Base-by-base conservation (phyloP, 2,888 invertebrate genomes). In the Eubasilissa splendida region DNA sequence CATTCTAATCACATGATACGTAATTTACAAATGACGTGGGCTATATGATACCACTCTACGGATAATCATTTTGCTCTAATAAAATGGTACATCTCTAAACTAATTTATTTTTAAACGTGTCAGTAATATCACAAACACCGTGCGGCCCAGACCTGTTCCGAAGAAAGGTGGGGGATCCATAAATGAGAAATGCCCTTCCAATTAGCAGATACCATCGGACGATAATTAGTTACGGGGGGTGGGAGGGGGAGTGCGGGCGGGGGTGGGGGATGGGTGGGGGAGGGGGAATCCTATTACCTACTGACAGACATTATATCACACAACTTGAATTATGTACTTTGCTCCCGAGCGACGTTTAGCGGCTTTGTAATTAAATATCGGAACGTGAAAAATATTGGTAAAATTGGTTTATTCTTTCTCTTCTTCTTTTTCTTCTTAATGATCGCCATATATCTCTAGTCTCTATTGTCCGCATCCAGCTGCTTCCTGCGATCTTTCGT, bases 151-250 rank as follows among this genome's bases (percentile, higher is more conserved):
- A 81, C 65, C 63, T 71, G 70, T 53, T 70, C 53, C 58, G 80
- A 70, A 74, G 81, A 76, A 66, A 68, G 80, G 83, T 68, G 58
- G 80, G 78, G 75, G 60, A 81, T 80, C 82, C 83, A 83, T 83
- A 83, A 83, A 83, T 83, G 83, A 83, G 83, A 83, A 83, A 83
- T 83, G 82, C 83, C 81, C 83, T 83, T 83, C 83, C 83, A 83
- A 83, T 83, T 83, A 83, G 83, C 82, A 83, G 83, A 83, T 83
- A 83, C 83, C 83, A 83, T 83, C 83, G 83, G 83, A 76, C 83
- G 80, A 82, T 83, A 83, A 83, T 83, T 83, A 83, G 83, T 83
- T 83, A 83, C 31, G 65, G 42, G 66, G 76, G 76, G 75, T 60
- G 78, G 65, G 83, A 31, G 82, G 76, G n/a, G 59, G 76, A 66